Percentiles rank a stretch among this genome's conserved stretches.
Conservation (phyloP, 2,113 vertebrate species). For the Bothrops jararaca region DNA sequence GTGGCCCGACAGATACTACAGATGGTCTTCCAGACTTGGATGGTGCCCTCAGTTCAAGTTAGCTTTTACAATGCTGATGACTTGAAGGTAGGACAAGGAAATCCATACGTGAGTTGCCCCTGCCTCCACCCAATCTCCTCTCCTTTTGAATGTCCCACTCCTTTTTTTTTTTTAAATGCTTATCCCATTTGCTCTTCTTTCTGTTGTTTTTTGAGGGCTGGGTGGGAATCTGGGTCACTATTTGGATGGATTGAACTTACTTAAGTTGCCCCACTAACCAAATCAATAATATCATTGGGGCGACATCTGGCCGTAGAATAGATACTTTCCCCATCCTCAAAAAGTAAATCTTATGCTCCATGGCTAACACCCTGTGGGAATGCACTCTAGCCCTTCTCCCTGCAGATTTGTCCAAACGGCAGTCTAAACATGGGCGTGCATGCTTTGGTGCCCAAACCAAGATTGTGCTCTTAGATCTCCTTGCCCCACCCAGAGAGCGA, state of each 20-base stretch:
- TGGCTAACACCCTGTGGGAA: not conserved
- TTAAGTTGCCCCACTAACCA: not conserved
- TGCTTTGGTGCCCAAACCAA: not conserved
- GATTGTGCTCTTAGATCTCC: not conserved
- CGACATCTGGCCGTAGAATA: not conserved
- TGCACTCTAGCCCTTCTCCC: not conserved
- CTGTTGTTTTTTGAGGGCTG: not conserved
- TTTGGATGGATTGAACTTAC: not conserved
- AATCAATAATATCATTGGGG: not conserved
- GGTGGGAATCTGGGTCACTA: not conserved
- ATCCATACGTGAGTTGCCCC: not conserved
- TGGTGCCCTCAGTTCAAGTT: conserved; percentile 87
- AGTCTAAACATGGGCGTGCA: not conserved
- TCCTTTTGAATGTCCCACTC: conserved; percentile 1
- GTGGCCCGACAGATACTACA: conserved; percentile 88
- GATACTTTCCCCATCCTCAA: not conserved
- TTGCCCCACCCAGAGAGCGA: not conserved
- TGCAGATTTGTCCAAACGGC: not conserved
- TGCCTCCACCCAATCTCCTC: not conserved
- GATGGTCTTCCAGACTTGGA: conserved; percentile 88
- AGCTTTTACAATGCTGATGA: conserved; percentile 92
- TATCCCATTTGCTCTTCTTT: not conserved
- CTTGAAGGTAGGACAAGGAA: conserved; percentile 79
- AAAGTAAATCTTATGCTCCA: not conserved
- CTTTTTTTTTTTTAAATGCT: not conserved